These are phyloP conservation scores for Enteromius treurensis DNA, from an alignment of 2,797 vertebrate genomes.

Conservation along the genomic window DNA sequence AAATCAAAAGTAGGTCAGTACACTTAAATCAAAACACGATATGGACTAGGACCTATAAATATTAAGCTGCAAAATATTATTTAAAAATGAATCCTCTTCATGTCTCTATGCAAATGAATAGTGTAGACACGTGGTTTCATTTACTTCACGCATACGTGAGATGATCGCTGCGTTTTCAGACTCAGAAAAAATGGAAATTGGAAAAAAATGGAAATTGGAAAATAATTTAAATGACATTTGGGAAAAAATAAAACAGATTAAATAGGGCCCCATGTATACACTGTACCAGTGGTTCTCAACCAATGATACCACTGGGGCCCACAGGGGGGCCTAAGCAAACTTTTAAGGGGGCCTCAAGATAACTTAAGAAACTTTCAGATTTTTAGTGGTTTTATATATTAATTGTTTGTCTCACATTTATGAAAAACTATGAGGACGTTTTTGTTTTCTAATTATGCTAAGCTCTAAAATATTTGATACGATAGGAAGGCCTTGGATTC, in stretches of 20 bases:
- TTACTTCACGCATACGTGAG: no score
- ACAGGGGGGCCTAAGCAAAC: no score
- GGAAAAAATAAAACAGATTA: background rate
- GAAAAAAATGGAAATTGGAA: no score
- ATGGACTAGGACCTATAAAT: background rate
- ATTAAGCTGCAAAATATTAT: no score
- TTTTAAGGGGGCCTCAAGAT: background rate
- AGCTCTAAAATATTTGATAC: background rate
- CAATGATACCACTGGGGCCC: background rate
- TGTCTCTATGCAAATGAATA: no score
- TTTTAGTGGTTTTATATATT: background rate
- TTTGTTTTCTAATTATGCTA: background rate
- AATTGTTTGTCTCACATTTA: background rate
- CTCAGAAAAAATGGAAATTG: no score
- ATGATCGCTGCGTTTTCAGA: no score
- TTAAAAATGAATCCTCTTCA: no score
- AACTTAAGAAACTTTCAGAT: background rate
- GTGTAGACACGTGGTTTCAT: no score
- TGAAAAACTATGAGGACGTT: background rate
- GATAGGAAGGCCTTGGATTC: background rate
- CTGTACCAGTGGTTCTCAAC: background rate
- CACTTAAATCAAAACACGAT: background rate
- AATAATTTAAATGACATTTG: no score
- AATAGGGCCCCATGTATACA: background rate
- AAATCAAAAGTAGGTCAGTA: background rate